These are phyloP conservation scores for Acanthurus tractus DNA, from an alignment of 2,797 vertebrate genomes.

Conservation along the genomic window DNA sequence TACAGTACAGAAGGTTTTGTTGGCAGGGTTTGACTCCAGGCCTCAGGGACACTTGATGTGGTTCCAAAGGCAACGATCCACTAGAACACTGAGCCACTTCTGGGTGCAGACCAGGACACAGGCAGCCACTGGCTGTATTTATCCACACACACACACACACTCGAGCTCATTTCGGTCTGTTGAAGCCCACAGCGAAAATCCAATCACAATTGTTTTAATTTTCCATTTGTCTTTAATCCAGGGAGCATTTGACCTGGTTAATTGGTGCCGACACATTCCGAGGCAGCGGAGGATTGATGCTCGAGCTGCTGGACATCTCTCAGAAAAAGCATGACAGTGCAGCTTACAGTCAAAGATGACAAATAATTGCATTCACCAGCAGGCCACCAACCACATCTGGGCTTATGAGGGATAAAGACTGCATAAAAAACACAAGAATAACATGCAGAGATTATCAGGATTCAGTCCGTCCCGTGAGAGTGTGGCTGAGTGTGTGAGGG, in stretches of 20 bases:
- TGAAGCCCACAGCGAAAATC: conserved; percentile 38
- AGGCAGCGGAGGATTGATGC: conserved; percentile 16
- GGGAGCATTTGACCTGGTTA: conserved; percentile 51
- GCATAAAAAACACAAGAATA: conserved; percentile 1
- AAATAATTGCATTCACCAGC: conserved; percentile 18
- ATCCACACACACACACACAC: conserved; percentile 27
- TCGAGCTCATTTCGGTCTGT: conserved; percentile 35
- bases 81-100: conserved; percentile 46
- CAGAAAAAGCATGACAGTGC: neutral
- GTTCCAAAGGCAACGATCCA: conserved; percentile 64
- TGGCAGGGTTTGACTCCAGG: conserved; percentile 63
- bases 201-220: conserved; percentile 62
- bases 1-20: conserved; percentile 61
- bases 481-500: conserved; percentile 9
- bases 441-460: conserved; percentile 32
- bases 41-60: conserved; percentile 64
- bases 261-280: conserved; percentile 45
- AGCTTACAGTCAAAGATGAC: neutral
- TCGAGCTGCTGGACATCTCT: conserved; percentile 1
- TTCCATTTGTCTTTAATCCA: conserved; percentile 56
- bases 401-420: conserved; percentile 24
- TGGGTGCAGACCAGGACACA: conserved; percentile 48
- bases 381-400: conserved; percentile 1
- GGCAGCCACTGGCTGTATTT: conserved; percentile 31
- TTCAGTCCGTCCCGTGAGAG: conserved; percentile 9